phyloP scores from a whole-genome alignment of 2,797 vertebrate genomes.

The Smutsia temminckii region DNA sequence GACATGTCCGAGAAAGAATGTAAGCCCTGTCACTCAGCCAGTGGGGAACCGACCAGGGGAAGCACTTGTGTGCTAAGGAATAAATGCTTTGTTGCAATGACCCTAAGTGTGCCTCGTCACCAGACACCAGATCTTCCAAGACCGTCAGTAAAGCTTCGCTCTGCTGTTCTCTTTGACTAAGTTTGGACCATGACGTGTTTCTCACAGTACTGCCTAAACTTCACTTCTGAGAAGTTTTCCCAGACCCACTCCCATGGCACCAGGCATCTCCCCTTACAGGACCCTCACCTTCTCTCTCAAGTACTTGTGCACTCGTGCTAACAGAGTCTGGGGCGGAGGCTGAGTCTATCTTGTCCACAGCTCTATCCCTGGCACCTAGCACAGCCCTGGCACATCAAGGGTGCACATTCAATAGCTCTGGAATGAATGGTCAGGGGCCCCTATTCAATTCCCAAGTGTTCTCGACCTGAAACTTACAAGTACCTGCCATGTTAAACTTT shows the following conservation, averaged over 20 bases:
- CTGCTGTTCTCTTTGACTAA: no score
- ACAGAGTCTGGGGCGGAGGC: not conserved
- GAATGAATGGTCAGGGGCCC: not conserved
- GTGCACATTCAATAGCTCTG: not conserved
- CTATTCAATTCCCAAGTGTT: not conserved
- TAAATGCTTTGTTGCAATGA: no score
- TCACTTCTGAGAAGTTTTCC: not conserved
- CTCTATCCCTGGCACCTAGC: not conserved
- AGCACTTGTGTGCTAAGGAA: no score
- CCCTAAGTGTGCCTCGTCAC: no score
- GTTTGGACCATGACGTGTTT: no score
- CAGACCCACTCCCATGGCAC: not conserved
- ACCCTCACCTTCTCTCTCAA: not conserved
- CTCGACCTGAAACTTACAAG: not conserved
- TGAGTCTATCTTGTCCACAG: not conserved
- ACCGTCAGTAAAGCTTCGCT: no score
- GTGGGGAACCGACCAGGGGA: no score
- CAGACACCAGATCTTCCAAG: no score
- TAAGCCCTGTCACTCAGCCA: no score
- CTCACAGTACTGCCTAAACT: not conserved
- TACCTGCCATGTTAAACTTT: not conserved
- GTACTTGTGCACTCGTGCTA: not conserved
- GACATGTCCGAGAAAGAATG: no score
- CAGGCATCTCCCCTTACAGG: not conserved
- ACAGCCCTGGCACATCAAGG: not conserved